Percentiles rank a stretch among this genome's conserved stretches.
Evolutionary conservation across 2,113 vertebrate species (phyloP).

Genomic region (Saiga tatarica): DNA sequence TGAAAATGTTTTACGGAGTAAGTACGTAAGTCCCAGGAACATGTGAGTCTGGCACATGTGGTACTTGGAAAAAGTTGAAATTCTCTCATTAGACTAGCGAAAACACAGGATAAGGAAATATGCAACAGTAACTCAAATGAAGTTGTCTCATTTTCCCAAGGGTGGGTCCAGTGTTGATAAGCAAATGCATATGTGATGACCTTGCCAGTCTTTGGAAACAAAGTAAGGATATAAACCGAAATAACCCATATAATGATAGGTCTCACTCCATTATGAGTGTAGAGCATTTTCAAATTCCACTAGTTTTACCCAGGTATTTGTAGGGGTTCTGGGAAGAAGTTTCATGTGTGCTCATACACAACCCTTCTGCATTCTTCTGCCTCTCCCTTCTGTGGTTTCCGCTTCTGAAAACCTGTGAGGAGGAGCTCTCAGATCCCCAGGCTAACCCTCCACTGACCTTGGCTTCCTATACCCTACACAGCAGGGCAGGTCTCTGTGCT

Average conservation of each 20-base stretch:
- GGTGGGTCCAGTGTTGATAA: not conserved
- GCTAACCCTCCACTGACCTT: not conserved
- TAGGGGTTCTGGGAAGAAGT: not conserved
- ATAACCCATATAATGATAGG: not conserved
- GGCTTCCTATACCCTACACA: not conserved
- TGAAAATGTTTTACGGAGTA: not conserved
- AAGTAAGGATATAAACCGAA: not conserved
- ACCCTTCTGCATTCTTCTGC: not conserved
- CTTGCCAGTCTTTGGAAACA: not conserved
- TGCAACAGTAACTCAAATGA: not conserved
- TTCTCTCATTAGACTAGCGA: not conserved
- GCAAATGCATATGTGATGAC: not conserved
- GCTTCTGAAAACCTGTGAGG: not conserved
- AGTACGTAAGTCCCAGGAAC: not conserved
- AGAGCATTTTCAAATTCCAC: not conserved
- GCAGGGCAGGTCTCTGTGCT: too few species aligned
- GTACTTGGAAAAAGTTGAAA: not conserved
- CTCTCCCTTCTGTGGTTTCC: not conserved
- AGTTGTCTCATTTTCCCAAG: not conserved
- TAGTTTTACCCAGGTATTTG: not conserved
- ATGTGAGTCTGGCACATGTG: not conserved
- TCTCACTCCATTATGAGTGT: not conserved
- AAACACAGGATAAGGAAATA: not conserved
- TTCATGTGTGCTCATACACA: fast-evolving
- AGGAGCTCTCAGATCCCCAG: too few species aligned